phyloP scores from a whole-genome alignment of 2,888 invertebrate genomes.

The Pseudococcus viburni region DNA sequence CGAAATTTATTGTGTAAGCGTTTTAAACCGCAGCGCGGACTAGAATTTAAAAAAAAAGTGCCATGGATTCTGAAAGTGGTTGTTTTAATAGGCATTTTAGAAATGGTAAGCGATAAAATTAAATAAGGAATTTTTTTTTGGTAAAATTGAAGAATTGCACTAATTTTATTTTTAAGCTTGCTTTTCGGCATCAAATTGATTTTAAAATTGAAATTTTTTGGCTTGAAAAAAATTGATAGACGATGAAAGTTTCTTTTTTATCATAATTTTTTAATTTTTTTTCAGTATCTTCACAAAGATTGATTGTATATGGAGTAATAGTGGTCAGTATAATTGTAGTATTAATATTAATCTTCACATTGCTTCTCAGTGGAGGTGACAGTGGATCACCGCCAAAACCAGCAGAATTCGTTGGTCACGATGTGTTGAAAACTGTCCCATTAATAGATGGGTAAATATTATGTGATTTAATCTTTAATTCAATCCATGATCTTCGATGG shows the following conservation, averaged over 20 bases:
- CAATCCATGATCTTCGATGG: background rate
- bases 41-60: background rate
- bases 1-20: background rate
- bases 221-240: too few relatives aligned
- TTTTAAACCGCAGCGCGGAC: background rate
- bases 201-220: too few relatives aligned
- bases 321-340: constrained; percentile 9
- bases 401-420: constrained; percentile 9
- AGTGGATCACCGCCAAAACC: background rate
- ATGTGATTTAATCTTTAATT: background rate
- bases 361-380: constrained; percentile 1
- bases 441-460: constrained; percentile 57
- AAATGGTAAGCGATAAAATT: constrained; percentile 30
- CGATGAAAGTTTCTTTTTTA: background rate
- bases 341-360: constrained; percentile 48
- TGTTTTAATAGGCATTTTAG: constrained; percentile 28
- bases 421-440: constrained; percentile 56
- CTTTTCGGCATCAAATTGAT: too few relatives aligned
- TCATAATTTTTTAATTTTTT: background rate
- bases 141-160: too few relatives aligned
- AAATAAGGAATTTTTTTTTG: too few relatives aligned
- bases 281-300: constrained; percentile 55
- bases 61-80: constrained; percentile 27
- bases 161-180: too few relatives aligned
- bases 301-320: constrained; percentile 44